These are phyloP conservation scores for Cheilosia impressa DNA, from an alignment of 2,888 invertebrate species.

Conservation along the genomic window DNA sequence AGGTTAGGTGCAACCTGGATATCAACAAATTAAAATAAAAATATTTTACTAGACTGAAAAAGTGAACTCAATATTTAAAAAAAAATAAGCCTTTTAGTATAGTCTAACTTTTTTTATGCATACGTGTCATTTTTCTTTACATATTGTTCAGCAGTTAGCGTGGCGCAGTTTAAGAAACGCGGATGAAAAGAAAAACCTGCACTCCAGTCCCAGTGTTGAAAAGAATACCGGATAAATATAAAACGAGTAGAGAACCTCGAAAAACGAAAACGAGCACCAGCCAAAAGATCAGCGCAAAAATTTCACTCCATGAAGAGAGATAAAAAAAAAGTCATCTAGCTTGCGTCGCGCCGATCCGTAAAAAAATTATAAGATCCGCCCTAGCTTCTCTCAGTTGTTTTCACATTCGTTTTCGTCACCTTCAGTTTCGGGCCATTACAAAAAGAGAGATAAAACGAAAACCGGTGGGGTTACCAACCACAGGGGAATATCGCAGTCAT, in stretches of 20 bases:
- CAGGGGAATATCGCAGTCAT: background rate
- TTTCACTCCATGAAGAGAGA: slow-evolving; percentile 19
- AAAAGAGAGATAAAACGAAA: slow-evolving; percentile 21
- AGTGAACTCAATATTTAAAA: slow-evolving; percentile 6
- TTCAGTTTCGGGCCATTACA: slow-evolving; percentile 16
- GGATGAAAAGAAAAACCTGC: slow-evolving; percentile 40
- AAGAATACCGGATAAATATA: slow-evolving; percentile 21
- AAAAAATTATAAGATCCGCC: slow-evolving; percentile 55
- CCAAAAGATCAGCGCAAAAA: slow-evolving; percentile 36
- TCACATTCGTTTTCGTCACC: slow-evolving; percentile 29
- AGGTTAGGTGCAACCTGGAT: slow-evolving; percentile 86
- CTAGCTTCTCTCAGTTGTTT: slow-evolving; percentile 37
- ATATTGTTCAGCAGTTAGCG: slow-evolving; percentile 17
- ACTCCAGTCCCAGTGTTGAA: slow-evolving; percentile 15
- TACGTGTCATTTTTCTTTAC: slow-evolving; percentile 10
- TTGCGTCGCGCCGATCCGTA: slow-evolving; percentile 26
- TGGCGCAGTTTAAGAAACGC: slow-evolving; percentile 36
- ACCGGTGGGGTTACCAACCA: slow-evolving; percentile 9
- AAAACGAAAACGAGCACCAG: slow-evolving; percentile 3
- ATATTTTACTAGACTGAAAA: background rate
- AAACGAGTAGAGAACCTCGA: slow-evolving; percentile 18
- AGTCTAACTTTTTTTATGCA: background rate
- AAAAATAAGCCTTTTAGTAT: slow-evolving; percentile 2
- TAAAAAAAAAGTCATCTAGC: slow-evolving; percentile 23
- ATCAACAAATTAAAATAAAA: slow-evolving; percentile 37